A percentile compares a stretch with the other conserved stretches of the same genome.
Evolutionary conservation across 2,797 vertebrate species (phyloP).

Genomic region (Sebastiscus tertius): DNA sequence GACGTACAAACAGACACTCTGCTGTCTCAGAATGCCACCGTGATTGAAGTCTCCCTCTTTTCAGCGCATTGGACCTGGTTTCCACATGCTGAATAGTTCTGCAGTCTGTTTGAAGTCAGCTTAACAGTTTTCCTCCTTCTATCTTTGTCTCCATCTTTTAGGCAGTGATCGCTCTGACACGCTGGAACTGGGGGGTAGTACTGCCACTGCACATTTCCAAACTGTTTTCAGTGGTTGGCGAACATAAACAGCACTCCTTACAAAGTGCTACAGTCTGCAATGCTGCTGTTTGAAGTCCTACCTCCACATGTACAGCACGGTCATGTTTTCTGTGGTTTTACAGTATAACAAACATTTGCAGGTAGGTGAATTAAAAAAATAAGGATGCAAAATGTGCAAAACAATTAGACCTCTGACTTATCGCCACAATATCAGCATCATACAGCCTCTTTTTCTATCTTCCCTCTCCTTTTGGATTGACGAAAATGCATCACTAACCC

Average conservation of each 20-base stretch:
- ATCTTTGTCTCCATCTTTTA: conserved; percentile 21
- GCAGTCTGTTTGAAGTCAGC: conserved; percentile 49
- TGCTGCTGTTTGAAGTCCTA: background rate
- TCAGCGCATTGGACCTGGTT: conserved; percentile 1
- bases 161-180: conserved; percentile 20
- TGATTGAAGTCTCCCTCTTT: conserved; percentile 27
- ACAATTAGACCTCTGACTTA: background rate
- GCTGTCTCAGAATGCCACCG: background rate
- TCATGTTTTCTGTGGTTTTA: background rate
- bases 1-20: background rate
- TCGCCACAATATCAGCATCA: background rate
- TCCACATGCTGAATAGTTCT: conserved; percentile 11
- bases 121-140: conserved; percentile 15
- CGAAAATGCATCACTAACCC: background rate
- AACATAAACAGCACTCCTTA: conserved; percentile 6
- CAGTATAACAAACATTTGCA: background rate
- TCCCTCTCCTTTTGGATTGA: background rate
- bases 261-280: background rate
- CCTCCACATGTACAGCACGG: background rate
- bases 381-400: background rate
- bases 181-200: background rate
- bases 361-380: background rate
- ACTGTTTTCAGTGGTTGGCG: conserved; percentile 1
- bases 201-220: conserved; percentile 32
- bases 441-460: background rate